Base-by-base conservation (phyloP, 2,888 invertebrate species). In the Heliconius charithonia region DNA sequence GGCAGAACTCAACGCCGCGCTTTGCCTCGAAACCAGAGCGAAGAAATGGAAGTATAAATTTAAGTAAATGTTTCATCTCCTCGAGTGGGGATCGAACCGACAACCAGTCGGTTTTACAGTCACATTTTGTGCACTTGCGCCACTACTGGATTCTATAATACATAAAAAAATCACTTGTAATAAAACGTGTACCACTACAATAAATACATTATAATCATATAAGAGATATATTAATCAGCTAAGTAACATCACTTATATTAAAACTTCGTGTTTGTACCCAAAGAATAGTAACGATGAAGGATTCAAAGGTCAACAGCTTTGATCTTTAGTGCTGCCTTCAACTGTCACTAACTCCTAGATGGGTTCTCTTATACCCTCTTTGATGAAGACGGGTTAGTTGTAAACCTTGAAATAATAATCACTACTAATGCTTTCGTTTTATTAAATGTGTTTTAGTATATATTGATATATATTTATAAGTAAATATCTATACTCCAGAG, bases 281-380 rank as follows among this genome's bases (percentile, higher is more conserved):
- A 74, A 62, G 12, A 74, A 74, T 63, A 19, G 25, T 74, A 41
- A 63, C 12, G 41, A 41, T 63, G 22, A 41, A 37, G 62, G 37
- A 41, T 63, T 25, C 12, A 63, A 63, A 41, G 41, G 74, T 63
- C 62, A 37, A 45, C 41, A 45, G 59, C 73, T 74, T 74, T 74
- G 63, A 74, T 74, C 63, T 74, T 74, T 27, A 63, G 74, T 27
- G 27, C 41, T 41, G 25, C 22, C 41, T 45, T 63, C 41, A 63
- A 74, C 63, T 74, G 74, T 45, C 63, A 74, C 74, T 74, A 74
- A 63, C 27, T 62, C 63, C 63, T 74, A 22, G 25, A 62, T 22
- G 41, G 41, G 41, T 63, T 45, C 41, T 63, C 22, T 22, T 59
- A 59, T 59, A 56, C 32, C 19, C 19, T 74, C 41, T 63, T 32